Conservation (phyloP, 2,888 invertebrate species). For the Heteropelma amictum region DNA sequence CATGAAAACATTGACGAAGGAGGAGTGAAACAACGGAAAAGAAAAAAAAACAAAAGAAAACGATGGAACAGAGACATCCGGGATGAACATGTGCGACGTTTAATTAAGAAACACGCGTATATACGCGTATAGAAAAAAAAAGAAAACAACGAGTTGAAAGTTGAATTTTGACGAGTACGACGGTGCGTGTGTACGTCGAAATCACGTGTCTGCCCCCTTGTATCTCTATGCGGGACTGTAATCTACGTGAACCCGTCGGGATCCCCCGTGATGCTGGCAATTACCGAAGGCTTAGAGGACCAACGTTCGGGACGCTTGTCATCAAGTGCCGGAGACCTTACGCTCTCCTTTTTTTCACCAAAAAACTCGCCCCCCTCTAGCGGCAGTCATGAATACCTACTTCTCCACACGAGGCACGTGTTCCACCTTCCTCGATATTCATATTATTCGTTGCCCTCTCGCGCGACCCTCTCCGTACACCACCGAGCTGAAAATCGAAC, state of each 20-base stretch:
- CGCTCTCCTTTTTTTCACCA: constrained; percentile 60
- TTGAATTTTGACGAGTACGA: constrained; percentile 3
- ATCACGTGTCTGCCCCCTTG: constrained; percentile 68
- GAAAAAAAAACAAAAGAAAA: constrained; percentile 2
- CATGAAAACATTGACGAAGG: no score
- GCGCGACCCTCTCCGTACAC: constrained; percentile 18
- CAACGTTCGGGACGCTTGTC: constrained; percentile 62
- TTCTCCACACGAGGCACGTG: constrained; percentile 70
- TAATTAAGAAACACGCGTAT: constrained; percentile 75
- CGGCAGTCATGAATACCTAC: constrained; percentile 66
- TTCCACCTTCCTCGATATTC: constrained; percentile 70
- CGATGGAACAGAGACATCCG: constrained; percentile 65
- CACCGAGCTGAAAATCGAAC: constrained; percentile 34
- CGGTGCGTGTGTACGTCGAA: constrained; percentile 44
- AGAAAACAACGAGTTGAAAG: constrained; percentile 2
- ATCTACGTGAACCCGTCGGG: constrained; percentile 58
- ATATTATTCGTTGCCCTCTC: no score
- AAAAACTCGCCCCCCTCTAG: constrained; percentile 45
- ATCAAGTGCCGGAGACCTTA: constrained; percentile 64
- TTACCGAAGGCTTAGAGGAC: constrained; percentile 74
- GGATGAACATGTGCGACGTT: constrained; percentile 68
- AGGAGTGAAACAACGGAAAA: no score
- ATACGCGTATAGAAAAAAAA: constrained; percentile 40
- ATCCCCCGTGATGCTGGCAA: constrained; percentile 77
- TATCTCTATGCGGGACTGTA: constrained; percentile 40